Evolutionary conservation across 1,140 invertebrate genomes (phyloP), one percentile per base, ranked within the genome.

Genomic region (Mamestra configurata): DNA sequence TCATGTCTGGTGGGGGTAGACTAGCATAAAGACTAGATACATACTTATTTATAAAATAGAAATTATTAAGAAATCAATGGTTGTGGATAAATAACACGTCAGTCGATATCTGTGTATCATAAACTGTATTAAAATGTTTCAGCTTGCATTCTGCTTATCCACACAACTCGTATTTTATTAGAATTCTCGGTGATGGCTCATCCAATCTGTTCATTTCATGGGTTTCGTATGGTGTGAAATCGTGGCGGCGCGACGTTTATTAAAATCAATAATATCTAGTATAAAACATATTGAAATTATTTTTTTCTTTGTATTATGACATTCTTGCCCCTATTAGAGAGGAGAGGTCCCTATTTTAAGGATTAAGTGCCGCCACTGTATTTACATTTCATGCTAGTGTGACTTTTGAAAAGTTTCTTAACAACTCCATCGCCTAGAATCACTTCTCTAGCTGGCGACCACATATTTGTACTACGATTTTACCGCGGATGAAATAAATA

Each of bases 181-280:
- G 15, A 46, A 49, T 70, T 49, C 66, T 70, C 43, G 66, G 66
- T 70, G 66, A 70, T 70, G 66, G 66, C 13, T 70, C 66, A 27
- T 27, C 7, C 15, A 49, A 49, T 66, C 18, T 40, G 18, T 40
- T 20, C 59, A 64, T 43, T 46, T 64, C 53, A 35, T 61, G 20
- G 20, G 24, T 13, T 46, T 49, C 40, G 37, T 24, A 8, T 70
- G 66, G 40, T 49, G 64, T 11, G 15, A 22, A 15, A 24, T 68
- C n/a, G 13, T 49, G 64, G 40, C 15, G 22, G 66, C 22, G 22
- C 66, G 27, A 31, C 27, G 27, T 1, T 31, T 31, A 31, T 31
- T 31, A 3, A 31, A 31, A 31, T 5, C n/a, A n/a, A 31, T 31
- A 3, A 31, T 31, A 5, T 22, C n/a, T 55, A 1, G 8, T 18